These are phyloP conservation scores for Brachypteracias leptosomus DNA, from an alignment of 2,113 vertebrate genomes.

Conservation along the genomic window DNA sequence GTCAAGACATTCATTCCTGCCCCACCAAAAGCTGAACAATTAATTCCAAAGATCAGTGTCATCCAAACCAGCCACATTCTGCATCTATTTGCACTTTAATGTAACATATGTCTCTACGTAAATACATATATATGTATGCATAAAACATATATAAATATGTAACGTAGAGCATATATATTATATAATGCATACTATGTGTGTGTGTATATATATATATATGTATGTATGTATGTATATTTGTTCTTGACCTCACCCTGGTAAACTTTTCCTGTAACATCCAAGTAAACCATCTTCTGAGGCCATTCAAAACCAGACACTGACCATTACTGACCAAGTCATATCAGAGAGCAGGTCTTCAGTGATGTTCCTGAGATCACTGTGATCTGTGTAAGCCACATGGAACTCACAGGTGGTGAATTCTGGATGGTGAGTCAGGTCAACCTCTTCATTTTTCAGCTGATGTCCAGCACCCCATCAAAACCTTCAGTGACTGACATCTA, in stretches of 20 bases:
- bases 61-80: not conserved
- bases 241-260: not conserved
- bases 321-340: not conserved
- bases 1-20: not conserved
- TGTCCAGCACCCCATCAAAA: constrained; percentile 71
- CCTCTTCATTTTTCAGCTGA: constrained; percentile 78
- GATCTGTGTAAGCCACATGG: constrained; percentile 75
- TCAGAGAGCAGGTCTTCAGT: constrained; percentile 79
- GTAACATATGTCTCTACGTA: not conserved
- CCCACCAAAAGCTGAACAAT: not conserved
- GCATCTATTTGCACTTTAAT: not conserved
- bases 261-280: not conserved
- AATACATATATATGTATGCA: not conserved
- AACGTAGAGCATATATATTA: not conserved
- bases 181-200: not conserved
- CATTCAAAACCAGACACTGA: not conserved
- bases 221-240: not conserved
- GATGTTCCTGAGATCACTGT: constrained; percentile 78
- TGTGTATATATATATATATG: rapidly evolving
- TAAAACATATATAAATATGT: not conserved
- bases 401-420: constrained; percentile 82
- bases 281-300: not conserved
- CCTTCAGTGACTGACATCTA: constrained; percentile 74
- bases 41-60: not conserved
- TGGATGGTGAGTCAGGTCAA: constrained; percentile 73